phyloP scores from a whole-genome alignment of 2,113 vertebrate genomes.

The Chamaea fasciata region DNA sequence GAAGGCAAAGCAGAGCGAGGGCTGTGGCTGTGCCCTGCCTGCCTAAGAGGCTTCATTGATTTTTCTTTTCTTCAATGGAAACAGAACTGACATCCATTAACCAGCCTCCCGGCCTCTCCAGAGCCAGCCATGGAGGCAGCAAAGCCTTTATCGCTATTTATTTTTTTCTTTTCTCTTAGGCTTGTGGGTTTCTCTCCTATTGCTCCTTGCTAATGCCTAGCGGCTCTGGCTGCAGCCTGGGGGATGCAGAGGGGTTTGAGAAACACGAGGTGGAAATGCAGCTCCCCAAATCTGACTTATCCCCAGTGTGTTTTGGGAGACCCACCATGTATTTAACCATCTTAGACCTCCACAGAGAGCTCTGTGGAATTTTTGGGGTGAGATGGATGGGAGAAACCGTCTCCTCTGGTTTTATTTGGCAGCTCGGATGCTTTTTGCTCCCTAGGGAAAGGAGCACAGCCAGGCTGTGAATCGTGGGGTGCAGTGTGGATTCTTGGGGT shows the following conservation, averaged over 20 bases:
- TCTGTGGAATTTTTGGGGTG: neutral
- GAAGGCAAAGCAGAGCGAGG: neutral
- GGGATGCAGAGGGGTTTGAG: neutral
- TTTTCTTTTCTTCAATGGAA: constrained; percentile 66
- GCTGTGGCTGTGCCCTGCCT: constrained; percentile 36
- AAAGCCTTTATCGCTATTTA: neutral
- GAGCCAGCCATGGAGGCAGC: neutral
- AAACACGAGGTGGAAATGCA: neutral
- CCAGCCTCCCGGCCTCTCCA: neutral
- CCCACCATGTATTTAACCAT: neutral
- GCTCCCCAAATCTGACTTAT: neutral
- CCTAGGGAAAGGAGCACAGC: neutral
- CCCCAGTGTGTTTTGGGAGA: neutral
- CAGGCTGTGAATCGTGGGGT: neutral
- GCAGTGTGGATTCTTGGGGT: neutral
- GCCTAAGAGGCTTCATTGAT: constrained; percentile 68
- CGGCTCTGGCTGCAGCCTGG: neutral
- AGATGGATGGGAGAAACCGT: neutral
- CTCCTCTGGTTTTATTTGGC: neutral
- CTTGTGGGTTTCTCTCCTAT: neutral
- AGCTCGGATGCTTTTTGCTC: neutral
- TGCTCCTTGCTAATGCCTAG: neutral
- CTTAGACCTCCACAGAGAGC: neutral
- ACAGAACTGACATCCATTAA: constrained; percentile 62
- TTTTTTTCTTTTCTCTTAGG: neutral